Evolutionary conservation across 2,888 invertebrate species (phyloP), one percentile per base, ranked within the genome.

Genomic region (Cryptocephalus primarius): DNA sequence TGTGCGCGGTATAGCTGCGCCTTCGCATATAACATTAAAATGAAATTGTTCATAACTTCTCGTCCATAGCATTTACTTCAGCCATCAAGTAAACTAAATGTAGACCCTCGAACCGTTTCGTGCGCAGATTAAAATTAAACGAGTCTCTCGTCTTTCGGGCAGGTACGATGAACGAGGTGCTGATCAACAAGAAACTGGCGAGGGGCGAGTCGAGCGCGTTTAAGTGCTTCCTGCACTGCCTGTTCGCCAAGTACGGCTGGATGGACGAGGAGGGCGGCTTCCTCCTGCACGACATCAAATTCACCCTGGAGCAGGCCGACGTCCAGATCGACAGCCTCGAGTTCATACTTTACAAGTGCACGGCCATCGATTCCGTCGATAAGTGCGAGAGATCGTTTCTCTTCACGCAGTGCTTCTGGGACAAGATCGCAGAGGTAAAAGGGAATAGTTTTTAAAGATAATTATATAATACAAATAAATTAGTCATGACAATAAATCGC

Each of bases 241-340:
- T 70, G 8, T 68, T 68, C 55, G 63, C 59, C 8, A 66, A 66
- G 54, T 70, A 70, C 48, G 64, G 64, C 8, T 69, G 68, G 68
- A 70, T 70, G 69, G 69, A 70, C 47, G 63, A 63, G 47, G 66
- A 67, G 12, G 69, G 69, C 6, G 69, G 68, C 9, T 69, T 69
- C 49, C 54, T 66, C n/a, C 48, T 68, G 39, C 64, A 64, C 46
- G 60, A 62, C 48, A 69, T 70, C 39, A 64, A 63, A 51, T 51
- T 50, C 8, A 59, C 61, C 6, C 50, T 70, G n/a, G 62, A 63
- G 39, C 63, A 64, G 49, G 56, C 63, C 10, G 58, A 63, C 12
- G 53, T 68, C 8, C 62, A 64, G 42, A 53, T 61, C 33, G 51
- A 57, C 10, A 58, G 58, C 47, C 51, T 67, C 44, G 66, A 68